Evolutionary conservation across 2,797 vertebrate species (phyloP).

Genomic region (Crenuchus spilurus): DNA sequence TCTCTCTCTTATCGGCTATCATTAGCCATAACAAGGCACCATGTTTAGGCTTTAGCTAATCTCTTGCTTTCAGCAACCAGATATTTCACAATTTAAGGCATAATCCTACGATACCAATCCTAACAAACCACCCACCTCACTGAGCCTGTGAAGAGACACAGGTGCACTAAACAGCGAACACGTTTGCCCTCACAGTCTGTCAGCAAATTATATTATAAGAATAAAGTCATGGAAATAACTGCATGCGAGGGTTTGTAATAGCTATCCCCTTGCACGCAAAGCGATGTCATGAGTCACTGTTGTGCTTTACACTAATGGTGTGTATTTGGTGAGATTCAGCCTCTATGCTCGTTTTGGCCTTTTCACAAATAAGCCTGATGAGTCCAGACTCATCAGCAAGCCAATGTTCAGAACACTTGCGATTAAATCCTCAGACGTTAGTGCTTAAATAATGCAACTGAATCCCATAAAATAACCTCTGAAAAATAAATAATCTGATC

Average conservation of each 20-base stretch:
- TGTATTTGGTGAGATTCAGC: constrained; percentile 41
- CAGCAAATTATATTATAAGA: not conserved
- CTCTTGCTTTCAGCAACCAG: constrained; percentile 1
- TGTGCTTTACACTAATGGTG: constrained; percentile 21
- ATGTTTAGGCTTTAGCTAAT: constrained; percentile 8
- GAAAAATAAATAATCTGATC: constrained; percentile 76
- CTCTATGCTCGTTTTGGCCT: not conserved
- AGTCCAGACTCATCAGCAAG: not conserved
- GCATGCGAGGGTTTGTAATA: not conserved
- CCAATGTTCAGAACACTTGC: not conserved
- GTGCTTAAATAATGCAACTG: constrained; percentile 60
- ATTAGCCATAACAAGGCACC: constrained; percentile 36
- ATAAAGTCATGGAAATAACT: not conserved
- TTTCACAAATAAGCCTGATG: constrained; percentile 4
- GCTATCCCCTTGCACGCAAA: not conserved
- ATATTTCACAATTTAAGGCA: not conserved
- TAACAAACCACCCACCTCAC: not conserved
- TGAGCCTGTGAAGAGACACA: not conserved
- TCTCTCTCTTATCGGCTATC: not conserved
- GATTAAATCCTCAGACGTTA: constrained; percentile 18
- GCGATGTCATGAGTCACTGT: not conserved
- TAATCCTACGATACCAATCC: not conserved
- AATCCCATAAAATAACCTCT: constrained; percentile 62
- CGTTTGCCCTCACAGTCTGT: not conserved
- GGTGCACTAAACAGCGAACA: constrained; percentile 7